Evolutionary conservation across 2,888 invertebrate genomes (phyloP), one percentile per base, ranked within the genome.

Genomic region (Nomada lathburiana): DNA sequence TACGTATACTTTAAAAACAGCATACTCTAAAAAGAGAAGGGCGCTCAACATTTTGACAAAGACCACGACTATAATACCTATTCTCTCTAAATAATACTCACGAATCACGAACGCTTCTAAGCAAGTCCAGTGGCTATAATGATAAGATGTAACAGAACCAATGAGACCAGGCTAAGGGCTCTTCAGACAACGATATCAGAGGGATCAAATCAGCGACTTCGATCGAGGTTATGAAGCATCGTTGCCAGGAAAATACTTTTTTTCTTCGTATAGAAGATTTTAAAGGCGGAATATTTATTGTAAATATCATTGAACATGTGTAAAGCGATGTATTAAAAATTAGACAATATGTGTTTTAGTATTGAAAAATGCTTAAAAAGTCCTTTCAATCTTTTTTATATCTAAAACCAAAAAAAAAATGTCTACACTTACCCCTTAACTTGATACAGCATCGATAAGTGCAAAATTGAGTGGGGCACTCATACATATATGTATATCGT

Each of bases 91-190:
- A 20, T 20, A 20, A 53, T 11, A 20, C 53, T 57, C 20, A 20
- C 36, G 36, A 36, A 36, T 36, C 36, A 10, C 13, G 10, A 60
- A n/a, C 7, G 50, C 0, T 20, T 47, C 2, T 29, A 2, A 47
- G 4, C n/a, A 13, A 59, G n/a, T 20, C 1, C 5, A n/a, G n/a
- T 47, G 20, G 18, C 16, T 2, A 59, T 20, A 60, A 60, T 50
- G 50, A 60, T 50, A 20, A 50, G 23, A 70, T 10, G 4, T 11
- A 20, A 47, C 50, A 50, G 60, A 70, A 50, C 29, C 16, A 70
- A 47, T 29, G 10, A 18, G 29, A 50, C 5, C 47, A 70, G 18
- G 20, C n/a, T 0, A 62, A 9, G n/a, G 2, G 20, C 18, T 42
- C 16, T 16, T 18, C 42, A 50, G 36, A 50, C 65, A 53, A 53